These are phyloP conservation scores for Cygnus atratus DNA, from an alignment of 2,113 vertebrate species.

Conservation along the genomic window DNA sequence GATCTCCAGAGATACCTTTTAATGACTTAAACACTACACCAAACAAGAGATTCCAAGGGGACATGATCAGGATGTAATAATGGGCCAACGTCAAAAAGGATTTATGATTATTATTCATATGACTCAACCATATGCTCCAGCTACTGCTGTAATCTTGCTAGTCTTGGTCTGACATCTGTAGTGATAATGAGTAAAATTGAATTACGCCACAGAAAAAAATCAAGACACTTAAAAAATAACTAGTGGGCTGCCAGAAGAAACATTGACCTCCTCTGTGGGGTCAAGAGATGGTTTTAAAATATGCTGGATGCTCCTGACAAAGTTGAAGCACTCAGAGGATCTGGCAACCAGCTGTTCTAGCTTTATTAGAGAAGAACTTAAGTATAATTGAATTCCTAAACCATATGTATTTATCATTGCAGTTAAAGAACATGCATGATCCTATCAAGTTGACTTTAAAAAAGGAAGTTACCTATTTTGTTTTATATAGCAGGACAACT, in stretches of 20 bases:
- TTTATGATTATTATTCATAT: slow-evolving; percentile 81
- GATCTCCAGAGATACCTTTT: slow-evolving; percentile 64
- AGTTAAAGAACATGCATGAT: slow-evolving; percentile 48
- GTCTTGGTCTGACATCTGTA: slow-evolving; percentile 75
- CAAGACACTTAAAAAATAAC: slow-evolving; percentile 78
- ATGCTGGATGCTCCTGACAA: slow-evolving; percentile 73
- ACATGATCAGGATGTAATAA: slow-evolving; percentile 80
- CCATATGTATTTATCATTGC: slow-evolving; percentile 53
- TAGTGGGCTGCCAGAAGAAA: slow-evolving; percentile 78
- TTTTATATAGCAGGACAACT: slow-evolving; percentile 21
- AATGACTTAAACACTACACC: slow-evolving; percentile 76
- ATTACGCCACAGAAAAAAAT: slow-evolving; percentile 78
- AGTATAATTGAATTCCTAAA: slow-evolving; percentile 73
- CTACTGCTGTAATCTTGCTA: slow-evolving; percentile 74
- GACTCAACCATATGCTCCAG: slow-evolving; percentile 78
- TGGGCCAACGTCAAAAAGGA: slow-evolving; percentile 75
- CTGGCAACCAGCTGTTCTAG: slow-evolving; percentile 84
- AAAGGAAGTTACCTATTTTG: slow-evolving; percentile 15
- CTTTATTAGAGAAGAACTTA: slow-evolving; percentile 72
- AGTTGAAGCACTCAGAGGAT: slow-evolving; percentile 61
- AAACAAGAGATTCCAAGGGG: slow-evolving; percentile 73
- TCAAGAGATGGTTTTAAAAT: slow-evolving; percentile 79
- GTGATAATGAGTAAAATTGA: slow-evolving; percentile 85
- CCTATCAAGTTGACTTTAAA: not conserved
- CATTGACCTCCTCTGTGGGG: slow-evolving; percentile 72